Evolutionary conservation across 2,888 invertebrate genomes (phyloP).

Genomic region (Rhamphomyia laevipes): DNA sequence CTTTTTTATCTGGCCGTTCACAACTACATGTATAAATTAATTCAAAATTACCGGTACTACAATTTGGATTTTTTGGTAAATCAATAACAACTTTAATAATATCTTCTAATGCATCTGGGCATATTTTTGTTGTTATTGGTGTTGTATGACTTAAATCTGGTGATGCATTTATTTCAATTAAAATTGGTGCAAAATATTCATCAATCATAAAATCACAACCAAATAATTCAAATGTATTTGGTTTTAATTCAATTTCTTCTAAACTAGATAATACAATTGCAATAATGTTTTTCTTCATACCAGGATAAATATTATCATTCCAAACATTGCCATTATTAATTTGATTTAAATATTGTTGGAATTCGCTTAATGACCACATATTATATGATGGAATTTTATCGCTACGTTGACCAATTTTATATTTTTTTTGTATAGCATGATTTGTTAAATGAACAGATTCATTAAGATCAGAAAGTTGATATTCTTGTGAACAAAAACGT

Average conservation of each 20-base stretch:
- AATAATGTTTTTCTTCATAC: constrained; percentile 71
- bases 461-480: constrained; percentile 62
- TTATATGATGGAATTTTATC: constrained; percentile 56
- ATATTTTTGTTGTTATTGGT: constrained; percentile 69
- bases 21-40: no score
- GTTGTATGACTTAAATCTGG: constrained; percentile 76
- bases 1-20: no score
- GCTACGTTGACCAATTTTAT: background rate
- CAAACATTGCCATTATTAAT: constrained; percentile 40
- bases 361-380: constrained; percentile 74
- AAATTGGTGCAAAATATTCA: constrained; percentile 72
- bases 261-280: constrained; percentile 70
- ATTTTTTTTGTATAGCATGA: constrained; percentile 74
- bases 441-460: constrained; percentile 82
- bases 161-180: constrained; percentile 86
- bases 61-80: constrained; percentile 28
- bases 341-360: constrained; percentile 45
- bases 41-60: constrained; percentile 39
- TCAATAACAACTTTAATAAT: constrained; percentile 67
- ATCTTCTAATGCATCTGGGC: constrained; percentile 69
- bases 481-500: constrained; percentile 76
- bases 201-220: constrained; percentile 89
- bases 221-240: constrained; percentile 77
- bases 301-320: constrained; percentile 66
- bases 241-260: constrained; percentile 52